Conservation (phyloP, 2,797 vertebrate species). For the Acanthurus tractus region DNA sequence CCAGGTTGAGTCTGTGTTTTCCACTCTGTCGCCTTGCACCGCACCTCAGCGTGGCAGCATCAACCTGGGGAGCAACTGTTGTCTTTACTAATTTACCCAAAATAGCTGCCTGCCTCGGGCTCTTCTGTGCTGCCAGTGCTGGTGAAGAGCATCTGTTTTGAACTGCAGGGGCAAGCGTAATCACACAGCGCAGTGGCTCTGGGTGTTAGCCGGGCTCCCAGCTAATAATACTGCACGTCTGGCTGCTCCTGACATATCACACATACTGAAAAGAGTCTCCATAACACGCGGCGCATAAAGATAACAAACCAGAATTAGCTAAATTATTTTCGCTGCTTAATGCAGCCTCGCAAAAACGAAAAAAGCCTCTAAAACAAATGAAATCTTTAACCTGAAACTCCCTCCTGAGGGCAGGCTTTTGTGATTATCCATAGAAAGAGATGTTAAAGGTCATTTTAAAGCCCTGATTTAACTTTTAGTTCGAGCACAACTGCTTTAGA, state of each 20-base stretch:
- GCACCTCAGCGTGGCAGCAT: slow-evolving; percentile 75
- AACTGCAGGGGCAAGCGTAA: slow-evolving; percentile 76
- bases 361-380: not conserved
- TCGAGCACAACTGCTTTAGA: not conserved
- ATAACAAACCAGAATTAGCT: not conserved
- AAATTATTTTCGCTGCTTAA: slow-evolving; percentile 16
- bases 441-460: slow-evolving; percentile 3
- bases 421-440: slow-evolving; percentile 23
- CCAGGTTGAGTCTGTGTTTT: slow-evolving; percentile 77
- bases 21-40: slow-evolving; percentile 78
- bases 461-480: slow-evolving; percentile 19
- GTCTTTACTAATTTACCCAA: slow-evolving; percentile 84
- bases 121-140: slow-evolving; percentile 66
- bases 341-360: not conserved
- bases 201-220: slow-evolving; percentile 47
- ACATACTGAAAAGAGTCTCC: slow-evolving; percentile 34
- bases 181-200: slow-evolving; percentile 64
- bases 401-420: slow-evolving; percentile 6
- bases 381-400: slow-evolving; percentile 9
- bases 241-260: slow-evolving; percentile 59
- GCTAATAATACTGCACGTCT: slow-evolving; percentile 65
- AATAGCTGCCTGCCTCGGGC: slow-evolving; percentile 77
- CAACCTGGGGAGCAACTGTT: slow-evolving; percentile 81
- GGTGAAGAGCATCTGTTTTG: slow-evolving; percentile 82
- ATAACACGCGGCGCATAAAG: slow-evolving; percentile 10